These are phyloP conservation scores for Syngnathus rostellatus DNA, from an alignment of 2,797 vertebrate species.

Conservation along the genomic window DNA sequence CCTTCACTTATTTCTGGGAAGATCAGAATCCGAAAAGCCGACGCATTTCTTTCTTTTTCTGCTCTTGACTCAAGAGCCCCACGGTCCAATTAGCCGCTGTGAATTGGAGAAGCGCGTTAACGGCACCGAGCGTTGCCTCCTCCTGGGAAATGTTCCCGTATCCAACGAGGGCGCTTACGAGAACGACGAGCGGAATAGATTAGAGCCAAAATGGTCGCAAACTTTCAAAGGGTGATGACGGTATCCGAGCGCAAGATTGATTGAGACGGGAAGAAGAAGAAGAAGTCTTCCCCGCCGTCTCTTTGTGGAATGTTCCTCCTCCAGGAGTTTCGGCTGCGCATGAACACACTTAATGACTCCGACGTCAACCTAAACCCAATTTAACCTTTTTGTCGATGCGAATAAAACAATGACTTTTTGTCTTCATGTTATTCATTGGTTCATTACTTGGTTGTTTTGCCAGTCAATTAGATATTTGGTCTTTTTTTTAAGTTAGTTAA, in stretches of 20 bases:
- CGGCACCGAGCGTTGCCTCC: not conserved
- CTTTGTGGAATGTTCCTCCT: too few relatives aligned
- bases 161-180: not conserved
- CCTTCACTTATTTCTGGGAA: not conserved
- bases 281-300: not conserved
- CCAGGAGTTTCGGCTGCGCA: not conserved
- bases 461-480: too few relatives aligned
- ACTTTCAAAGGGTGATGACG: not conserved
- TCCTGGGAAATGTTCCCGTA: not conserved
- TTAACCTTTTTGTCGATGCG: not conserved
- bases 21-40: not conserved
- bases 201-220: not conserved
- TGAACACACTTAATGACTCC: not conserved
- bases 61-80: not conserved
- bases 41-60: not conserved
- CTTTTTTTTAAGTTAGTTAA: too few relatives aligned
- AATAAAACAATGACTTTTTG: not conserved
- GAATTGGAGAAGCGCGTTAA: not conserved
- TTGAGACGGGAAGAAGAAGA: not conserved
- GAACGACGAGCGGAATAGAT: not conserved
- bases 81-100: not conserved
- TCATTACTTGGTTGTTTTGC: not conserved
- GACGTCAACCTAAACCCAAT: not conserved
- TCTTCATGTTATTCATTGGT: not conserved
- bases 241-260: not conserved